Evolutionary conservation across 2,113 vertebrate genomes (phyloP).

Genomic region (Oryzias woworae): DNA sequence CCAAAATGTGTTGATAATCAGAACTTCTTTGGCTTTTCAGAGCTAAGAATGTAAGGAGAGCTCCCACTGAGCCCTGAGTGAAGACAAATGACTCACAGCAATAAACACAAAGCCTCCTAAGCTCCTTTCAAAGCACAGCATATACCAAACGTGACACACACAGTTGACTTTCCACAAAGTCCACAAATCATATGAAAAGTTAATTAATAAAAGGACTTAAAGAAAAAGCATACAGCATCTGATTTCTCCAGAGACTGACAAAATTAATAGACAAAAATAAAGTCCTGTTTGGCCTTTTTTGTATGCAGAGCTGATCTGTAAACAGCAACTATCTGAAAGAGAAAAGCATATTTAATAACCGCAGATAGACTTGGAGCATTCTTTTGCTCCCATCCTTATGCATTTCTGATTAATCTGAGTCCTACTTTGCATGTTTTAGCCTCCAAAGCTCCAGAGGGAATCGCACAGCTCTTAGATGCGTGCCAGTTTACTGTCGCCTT

Average conservation of each 20-base stretch:
- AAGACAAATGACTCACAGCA: constrained; percentile 4
- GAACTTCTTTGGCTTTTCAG: neutral
- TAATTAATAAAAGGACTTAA: constrained; percentile 12
- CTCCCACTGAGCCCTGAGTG: neutral
- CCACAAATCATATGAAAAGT: constrained; percentile 15
- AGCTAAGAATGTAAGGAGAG: neutral
- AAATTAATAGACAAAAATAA: neutral
- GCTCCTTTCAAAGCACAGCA: constrained; percentile 44
- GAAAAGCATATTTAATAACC: neutral
- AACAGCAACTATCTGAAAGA: neutral
- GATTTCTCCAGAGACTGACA: neutral
- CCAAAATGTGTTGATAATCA: too few species aligned
- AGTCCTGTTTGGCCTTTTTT: neutral
- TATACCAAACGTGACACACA: constrained; percentile 31
- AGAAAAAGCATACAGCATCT: neutral
- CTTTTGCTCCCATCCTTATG: neutral
- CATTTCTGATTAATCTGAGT: neutral
- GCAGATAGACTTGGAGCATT: neutral
- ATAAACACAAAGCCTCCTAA: constrained; percentile 13
- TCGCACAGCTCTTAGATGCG: neutral
- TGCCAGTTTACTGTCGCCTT: neutral
- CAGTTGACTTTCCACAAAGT: neutral
- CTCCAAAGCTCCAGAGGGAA: neutral
- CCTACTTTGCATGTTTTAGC: neutral
- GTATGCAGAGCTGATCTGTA: neutral